Evolutionary conservation across 2,113 vertebrate genomes (phyloP), one percentile per base, ranked within the genome.

Genomic region (Euleptes europaea): DNA sequence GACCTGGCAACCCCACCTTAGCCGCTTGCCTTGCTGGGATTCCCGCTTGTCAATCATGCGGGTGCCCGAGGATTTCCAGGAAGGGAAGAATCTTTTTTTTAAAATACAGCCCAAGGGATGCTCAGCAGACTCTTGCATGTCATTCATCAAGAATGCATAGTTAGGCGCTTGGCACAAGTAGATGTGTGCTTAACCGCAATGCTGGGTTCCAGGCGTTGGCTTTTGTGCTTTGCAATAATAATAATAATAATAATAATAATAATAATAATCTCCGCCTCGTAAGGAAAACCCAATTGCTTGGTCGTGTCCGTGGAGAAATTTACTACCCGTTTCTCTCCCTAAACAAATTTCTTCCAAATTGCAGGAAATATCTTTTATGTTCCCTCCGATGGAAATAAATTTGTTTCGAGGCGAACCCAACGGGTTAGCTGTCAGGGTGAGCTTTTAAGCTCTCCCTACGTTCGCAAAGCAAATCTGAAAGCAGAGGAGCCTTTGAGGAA

Each of bases 401-500:
- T 86, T 89, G 69, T 26, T 84, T 54, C 35, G 1, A 31, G 69
- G 26, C 28, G 1, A 38, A 71, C 40, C 51, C 86, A 33, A 47
- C 57, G 17, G 40, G 63, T 13, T 71, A 75, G 84, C 42, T 84
- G 73, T 75, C 54, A 81, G 90, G 75, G 13, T 35, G 69, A 82
- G 67, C 21, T 31, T 87, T 84, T 80, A 70, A 91, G 44, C 26
- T 88, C 80, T 69, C 85, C 78, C 15, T 88, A 51, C 12, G 0
- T 31, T 86, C 66, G 84, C 31, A 70, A 85, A 82, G 42, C 49
- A 86, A 91, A 89, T 87, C 90, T 87, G 66, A 92, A 92, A 94
- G 86, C 79, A 81, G 57, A 86, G 89, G 91, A 49, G 83, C 72
- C 7, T 63, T 83, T 35, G 84, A 91, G 81, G 42, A 91, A 74